Percentiles rank a stretch among this genome's conserved stretches.
These are phyloP conservation scores for Vimba vimba DNA, from an alignment of 2,113 vertebrate species.

Conservation along the genomic window DNA sequence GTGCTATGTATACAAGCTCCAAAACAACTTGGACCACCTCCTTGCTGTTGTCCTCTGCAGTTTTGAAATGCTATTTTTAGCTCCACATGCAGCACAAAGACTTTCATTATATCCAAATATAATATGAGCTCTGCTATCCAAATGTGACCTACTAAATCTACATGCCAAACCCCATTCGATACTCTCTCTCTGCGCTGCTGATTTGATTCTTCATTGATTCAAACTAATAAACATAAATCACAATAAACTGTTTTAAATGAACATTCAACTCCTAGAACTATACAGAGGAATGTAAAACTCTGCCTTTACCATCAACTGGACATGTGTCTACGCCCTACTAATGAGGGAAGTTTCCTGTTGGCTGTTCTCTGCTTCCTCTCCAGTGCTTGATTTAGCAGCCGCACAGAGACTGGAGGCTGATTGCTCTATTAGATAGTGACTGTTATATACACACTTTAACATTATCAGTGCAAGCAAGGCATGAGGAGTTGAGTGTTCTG, in stretches of 20 bases:
- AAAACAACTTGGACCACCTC: neutral
- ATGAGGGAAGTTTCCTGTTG: slow-evolving; percentile 69
- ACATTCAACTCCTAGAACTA: neutral
- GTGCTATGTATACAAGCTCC: slow-evolving; percentile 2
- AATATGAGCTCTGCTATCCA: neutral
- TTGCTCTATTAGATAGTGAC: neutral
- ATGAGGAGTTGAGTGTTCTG: neutral
- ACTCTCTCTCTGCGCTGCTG: neutral
- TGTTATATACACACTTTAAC: neutral
- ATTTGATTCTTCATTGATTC: neutral
- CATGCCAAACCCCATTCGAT: neutral
- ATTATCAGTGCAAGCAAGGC: neutral
- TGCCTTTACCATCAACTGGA: neutral
- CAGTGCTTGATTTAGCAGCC: slow-evolving; percentile 35
- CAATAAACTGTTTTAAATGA: neutral
- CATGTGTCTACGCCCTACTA: slow-evolving; percentile 38
- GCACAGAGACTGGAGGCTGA: neutral
- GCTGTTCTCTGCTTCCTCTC: slow-evolving; percentile 65
- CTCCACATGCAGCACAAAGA: neutral
- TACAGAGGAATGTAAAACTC: neutral
- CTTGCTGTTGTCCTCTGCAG: neutral
- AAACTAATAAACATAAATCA: neutral
- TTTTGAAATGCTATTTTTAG: slow-evolving; percentile 19
- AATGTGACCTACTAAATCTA: slow-evolving; percentile 17
- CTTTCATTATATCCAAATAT: neutral